Evolutionary conservation across 2,888 invertebrate genomes (phyloP).

Genomic region (Cephus nigrinus): DNA sequence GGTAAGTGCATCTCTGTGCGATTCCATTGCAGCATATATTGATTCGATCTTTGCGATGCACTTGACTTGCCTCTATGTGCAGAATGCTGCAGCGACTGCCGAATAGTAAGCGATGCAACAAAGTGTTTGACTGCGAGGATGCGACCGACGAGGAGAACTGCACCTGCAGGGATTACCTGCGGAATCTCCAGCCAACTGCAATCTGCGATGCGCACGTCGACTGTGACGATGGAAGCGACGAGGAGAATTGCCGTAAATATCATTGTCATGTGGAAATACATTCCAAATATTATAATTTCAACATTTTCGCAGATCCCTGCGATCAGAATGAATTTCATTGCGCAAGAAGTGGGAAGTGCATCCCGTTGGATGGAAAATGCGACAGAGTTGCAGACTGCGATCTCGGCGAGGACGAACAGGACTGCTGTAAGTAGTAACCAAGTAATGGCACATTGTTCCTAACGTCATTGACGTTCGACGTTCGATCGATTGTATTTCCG

Average conservation of each 20-base stretch:
- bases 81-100: conserved; percentile 77
- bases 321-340: conserved; percentile 73
- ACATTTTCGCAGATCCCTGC: conserved; percentile 70
- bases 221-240: conserved; percentile 81
- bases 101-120: conserved; percentile 74
- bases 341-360: conserved; percentile 73
- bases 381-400: conserved; percentile 75
- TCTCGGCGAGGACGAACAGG: conserved; percentile 80
- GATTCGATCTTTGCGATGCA: not conserved
- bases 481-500: too few species aligned
- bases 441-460: too few species aligned
- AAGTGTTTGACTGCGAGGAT: conserved; percentile 82
- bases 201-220: conserved; percentile 82
- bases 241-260: conserved; percentile 75
- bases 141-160: conserved; percentile 83
- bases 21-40: not conserved
- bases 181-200: conserved; percentile 67
- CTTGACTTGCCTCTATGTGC: conserved; percentile 35
- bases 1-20: not conserved
- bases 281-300: not conserved
- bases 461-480: too few species aligned
- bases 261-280: not conserved
- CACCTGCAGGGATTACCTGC: conserved; percentile 77
- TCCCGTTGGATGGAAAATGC: conserved; percentile 73
- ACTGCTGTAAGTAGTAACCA: conserved; percentile 75